Evolutionary conservation across 2,888 invertebrate species (phyloP).

Genomic region (Romanomermis culicivorax): DNA sequence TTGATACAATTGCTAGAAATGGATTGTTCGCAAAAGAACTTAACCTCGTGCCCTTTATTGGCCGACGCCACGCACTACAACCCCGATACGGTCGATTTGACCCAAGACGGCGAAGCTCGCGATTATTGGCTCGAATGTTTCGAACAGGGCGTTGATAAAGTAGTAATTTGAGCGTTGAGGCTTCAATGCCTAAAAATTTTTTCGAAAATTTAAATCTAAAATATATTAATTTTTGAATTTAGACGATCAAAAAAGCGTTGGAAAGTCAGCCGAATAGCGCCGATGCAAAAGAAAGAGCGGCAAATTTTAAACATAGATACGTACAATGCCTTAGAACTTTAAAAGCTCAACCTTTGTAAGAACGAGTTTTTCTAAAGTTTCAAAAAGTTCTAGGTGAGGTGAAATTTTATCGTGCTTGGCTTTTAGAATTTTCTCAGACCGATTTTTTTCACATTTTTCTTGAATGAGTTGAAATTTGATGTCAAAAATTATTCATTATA

Average conservation of each 20-base stretch:
- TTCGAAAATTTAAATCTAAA: too few relatives aligned
- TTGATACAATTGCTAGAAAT: slow-evolving; percentile 39
- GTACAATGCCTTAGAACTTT: slow-evolving; percentile 53
- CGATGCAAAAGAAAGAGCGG: slow-evolving; percentile 54
- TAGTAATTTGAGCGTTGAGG: slow-evolving; percentile 15
- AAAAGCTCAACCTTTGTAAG: slow-evolving; percentile 56
- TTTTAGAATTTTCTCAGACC: too few relatives aligned
- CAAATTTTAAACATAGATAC: slow-evolving; percentile 60
- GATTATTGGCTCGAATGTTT: slow-evolving; percentile 79
- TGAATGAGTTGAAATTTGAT: too few relatives aligned
- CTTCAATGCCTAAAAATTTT: not conserved
- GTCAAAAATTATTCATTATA: not conserved
- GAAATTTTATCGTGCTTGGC: too few relatives aligned
- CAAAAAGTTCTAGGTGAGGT: not conserved
- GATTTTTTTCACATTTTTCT: too few relatives aligned
- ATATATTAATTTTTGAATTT: slow-evolving; percentile 3
- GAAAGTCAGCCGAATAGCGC: slow-evolving; percentile 51
- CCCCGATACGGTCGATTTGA: slow-evolving; percentile 75
- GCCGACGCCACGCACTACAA: slow-evolving; percentile 54
- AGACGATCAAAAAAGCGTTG: slow-evolving; percentile 57
- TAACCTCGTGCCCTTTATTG: slow-evolving; percentile 51
- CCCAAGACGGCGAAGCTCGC: slow-evolving; percentile 57
- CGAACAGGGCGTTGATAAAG: slow-evolving; percentile 54
- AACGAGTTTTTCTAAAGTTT: not conserved
- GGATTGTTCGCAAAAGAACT: slow-evolving; percentile 38